Evolutionary conservation across 2,113 vertebrate genomes (phyloP).

Genomic region (Oryzias javanicus): DNA sequence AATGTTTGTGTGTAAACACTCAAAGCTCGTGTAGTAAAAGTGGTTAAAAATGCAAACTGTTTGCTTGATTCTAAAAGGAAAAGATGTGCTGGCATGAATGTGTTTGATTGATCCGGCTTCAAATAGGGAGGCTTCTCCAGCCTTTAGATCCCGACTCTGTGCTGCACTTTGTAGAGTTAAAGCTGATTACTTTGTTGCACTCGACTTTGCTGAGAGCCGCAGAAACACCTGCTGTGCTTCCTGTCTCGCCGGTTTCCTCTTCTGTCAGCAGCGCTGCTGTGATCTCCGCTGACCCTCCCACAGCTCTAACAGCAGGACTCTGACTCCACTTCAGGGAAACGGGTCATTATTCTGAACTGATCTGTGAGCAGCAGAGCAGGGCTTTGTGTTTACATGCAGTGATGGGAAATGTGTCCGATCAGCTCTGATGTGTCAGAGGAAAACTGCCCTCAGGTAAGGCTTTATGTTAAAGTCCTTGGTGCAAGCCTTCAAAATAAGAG

Average conservation of each 20-base stretch:
- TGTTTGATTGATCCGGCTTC: background rate
- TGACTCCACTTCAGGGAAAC: background rate
- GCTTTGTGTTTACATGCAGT: slow-evolving; percentile 25
- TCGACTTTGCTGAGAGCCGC: background rate
- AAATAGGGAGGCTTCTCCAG: background rate
- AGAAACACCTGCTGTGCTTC: slow-evolving; percentile 19
- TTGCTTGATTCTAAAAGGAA: background rate
- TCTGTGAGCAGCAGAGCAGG: background rate
- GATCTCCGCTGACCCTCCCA: slow-evolving; percentile 13
- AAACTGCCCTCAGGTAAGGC: too few relatives aligned
- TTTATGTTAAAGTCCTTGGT: too few relatives aligned
- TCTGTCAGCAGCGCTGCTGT: slow-evolving; percentile 11
- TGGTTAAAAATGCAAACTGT: background rate
- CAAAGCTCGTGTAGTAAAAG: too few relatives aligned
- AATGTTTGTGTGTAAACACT: too few relatives aligned
- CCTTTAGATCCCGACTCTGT: slow-evolving; percentile 10
- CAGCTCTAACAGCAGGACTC: slow-evolving; percentile 24
- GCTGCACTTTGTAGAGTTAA: slow-evolving; percentile 24
- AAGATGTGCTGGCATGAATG: background rate
- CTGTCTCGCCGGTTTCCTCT: slow-evolving; percentile 12
- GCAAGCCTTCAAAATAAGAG: too few relatives aligned
- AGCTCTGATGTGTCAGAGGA: background rate
- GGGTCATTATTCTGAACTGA: slow-evolving; percentile 3
- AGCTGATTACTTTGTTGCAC: too few relatives aligned
- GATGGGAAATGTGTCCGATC: background rate